Conservation (phyloP, 2,113 vertebrate species). For the Alosa alosa region DNA sequence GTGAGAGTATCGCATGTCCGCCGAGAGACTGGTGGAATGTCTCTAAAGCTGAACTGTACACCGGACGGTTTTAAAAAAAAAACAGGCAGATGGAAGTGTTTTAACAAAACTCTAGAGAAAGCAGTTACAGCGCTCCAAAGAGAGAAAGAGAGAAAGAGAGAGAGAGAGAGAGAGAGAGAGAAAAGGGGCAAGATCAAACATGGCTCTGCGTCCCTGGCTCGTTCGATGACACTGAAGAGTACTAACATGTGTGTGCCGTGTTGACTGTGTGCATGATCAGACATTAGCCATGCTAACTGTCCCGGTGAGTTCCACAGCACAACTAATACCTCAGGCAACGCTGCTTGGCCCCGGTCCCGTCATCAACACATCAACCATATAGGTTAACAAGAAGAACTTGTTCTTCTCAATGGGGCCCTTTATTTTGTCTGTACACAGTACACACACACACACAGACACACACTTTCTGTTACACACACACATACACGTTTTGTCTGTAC, state of each 20-base stretch:
- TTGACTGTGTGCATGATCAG: conserved; percentile 47
- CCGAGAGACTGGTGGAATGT: conserved; percentile 54
- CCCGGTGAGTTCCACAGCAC: conserved; percentile 49
- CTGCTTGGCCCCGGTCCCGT: conserved; percentile 58
- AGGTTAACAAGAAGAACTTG: conserved; percentile 77
- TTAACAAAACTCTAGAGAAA: conserved; percentile 41
- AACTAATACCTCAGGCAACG: conserved; percentile 57
- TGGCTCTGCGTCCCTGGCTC: conserved; percentile 63
- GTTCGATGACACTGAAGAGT: conserved; percentile 62
- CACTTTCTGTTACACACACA: neutral
- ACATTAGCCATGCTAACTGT: conserved; percentile 42
- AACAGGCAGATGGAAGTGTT: conserved; percentile 65
- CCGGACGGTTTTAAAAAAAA: conserved; percentile 52
- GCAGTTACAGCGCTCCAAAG: neutral
- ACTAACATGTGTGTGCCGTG: conserved; percentile 62
- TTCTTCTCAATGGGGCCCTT: conserved; percentile 74
- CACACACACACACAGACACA: neutral
- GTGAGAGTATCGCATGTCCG: conserved; percentile 61
- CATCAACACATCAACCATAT: conserved; percentile 51
- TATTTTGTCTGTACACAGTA: conserved; percentile 61
- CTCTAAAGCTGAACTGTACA: conserved; percentile 27
- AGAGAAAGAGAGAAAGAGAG: conserved; percentile 37
- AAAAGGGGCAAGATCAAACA: conserved; percentile 53
- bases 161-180: conserved; percentile 41
- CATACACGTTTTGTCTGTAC: too few relatives aligned